These are phyloP conservation scores for Drosophila mimica DNA, from an alignment of 2,888 invertebrate genomes.

Conservation along the genomic window DNA sequence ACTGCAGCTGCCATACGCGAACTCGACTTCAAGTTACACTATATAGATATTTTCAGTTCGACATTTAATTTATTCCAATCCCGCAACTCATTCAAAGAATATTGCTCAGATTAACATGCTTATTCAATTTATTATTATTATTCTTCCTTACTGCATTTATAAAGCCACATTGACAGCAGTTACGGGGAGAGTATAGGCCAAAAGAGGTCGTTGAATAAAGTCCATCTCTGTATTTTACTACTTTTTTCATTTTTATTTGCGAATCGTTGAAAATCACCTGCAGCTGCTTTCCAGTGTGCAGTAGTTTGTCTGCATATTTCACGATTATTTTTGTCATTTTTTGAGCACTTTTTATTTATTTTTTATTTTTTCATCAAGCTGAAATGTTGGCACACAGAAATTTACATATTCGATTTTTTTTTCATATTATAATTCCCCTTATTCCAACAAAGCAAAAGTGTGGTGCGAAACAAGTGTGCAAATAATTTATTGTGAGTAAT, in stretches of 20 bases:
- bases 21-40: conserved; percentile 2
- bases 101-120: neutral
- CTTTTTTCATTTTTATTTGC: conserved; percentile 58
- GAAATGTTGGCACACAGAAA: conserved; percentile 23
- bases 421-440: conserved; percentile 7
- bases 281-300: conserved; percentile 61
- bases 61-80: neutral
- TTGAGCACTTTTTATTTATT: neutral
- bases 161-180: neutral
- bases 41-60: no score
- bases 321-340: conserved; percentile 33
- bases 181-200: neutral
- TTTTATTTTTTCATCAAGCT: conserved; percentile 15
- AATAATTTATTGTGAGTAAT: neutral
- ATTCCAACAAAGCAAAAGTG: neutral
- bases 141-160: neutral
- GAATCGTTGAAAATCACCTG: conserved; percentile 66
- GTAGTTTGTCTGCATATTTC: conserved; percentile 48
- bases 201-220: neutral
- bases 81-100: neutral
- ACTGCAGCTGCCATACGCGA: neutral
- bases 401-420: conserved; percentile 23
- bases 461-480: conserved; percentile 17
- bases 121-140: conserved; percentile 5
- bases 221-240: neutral